Evolutionary conservation across 2,113 vertebrate genomes (phyloP).

Genomic region (Eublepharis macularius): DNA sequence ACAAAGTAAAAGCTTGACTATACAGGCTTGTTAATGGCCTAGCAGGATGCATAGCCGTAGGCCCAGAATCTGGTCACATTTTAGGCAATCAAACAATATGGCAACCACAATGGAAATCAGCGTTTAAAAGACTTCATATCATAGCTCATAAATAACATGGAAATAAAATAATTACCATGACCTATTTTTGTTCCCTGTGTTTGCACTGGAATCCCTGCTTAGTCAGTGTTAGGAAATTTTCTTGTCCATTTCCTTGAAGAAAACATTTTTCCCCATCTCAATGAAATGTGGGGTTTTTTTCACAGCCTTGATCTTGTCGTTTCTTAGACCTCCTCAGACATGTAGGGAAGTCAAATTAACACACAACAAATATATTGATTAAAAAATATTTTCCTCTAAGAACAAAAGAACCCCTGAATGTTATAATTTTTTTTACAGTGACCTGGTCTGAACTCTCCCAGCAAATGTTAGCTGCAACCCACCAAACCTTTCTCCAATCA

Average conservation of each 20-base stretch:
- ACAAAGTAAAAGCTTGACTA: too few species aligned
- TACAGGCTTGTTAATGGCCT: too few species aligned
- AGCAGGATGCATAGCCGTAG: too few species aligned
- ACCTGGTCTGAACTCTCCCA: too few species aligned
- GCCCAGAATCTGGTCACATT: too few species aligned
- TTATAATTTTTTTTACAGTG: too few species aligned
- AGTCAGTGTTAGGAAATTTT: conserved; percentile 11
- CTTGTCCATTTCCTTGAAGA: conserved; percentile 31
- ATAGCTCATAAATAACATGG: conserved; percentile 25
- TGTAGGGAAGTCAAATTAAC: neutral
- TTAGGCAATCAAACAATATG: too few species aligned
- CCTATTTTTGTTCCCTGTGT: conserved; percentile 11
- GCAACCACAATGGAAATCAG: neutral
- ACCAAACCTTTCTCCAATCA: too few species aligned
- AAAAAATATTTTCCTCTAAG: too few species aligned
- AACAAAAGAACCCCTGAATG: too few species aligned
- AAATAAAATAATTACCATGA: conserved; percentile 32
- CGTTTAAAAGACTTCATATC: conserved; percentile 19
- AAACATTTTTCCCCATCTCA: conserved; percentile 14
- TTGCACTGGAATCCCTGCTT: neutral
- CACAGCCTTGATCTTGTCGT: neutral
- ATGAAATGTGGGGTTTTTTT: conserved; percentile 1
- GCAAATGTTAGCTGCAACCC: too few species aligned
- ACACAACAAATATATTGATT: too few species aligned
- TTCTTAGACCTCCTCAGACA: neutral